A percentile compares a stretch with the other conserved stretches of the same genome.
These are phyloP conservation scores for Ictidomys tridecemlineatus DNA, from an alignment of 2,113 vertebrate genomes.

Conservation along the genomic window DNA sequence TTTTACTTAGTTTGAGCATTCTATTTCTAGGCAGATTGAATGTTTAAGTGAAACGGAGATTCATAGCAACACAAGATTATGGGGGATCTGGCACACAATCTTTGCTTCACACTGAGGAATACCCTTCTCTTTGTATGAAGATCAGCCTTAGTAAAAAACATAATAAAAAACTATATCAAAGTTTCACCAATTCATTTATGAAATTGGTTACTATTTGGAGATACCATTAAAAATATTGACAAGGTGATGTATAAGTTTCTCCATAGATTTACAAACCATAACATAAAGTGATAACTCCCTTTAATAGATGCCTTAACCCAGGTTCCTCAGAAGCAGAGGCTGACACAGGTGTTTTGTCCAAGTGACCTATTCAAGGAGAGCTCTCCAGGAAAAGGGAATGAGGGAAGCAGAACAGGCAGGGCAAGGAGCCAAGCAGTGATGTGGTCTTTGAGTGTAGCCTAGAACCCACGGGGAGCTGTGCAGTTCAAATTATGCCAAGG, in stretches of 20 bases:
- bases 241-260: background rate
- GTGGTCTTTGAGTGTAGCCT: background rate
- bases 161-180: background rate
- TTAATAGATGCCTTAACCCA: background rate
- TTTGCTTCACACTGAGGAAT: background rate
- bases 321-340: background rate
- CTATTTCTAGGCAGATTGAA: conserved; percentile 40
- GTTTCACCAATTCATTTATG: conserved; percentile 39
- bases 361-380: background rate
- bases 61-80: background rate
- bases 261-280: background rate
- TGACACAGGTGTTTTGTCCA: background rate
- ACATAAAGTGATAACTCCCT: background rate
- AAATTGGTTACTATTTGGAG: background rate
- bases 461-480: background rate
- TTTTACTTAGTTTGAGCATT: conserved; percentile 54
- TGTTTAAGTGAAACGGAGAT: conserved; percentile 30
- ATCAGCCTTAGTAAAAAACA: background rate
- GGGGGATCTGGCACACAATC: background rate
- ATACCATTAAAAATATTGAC: background rate
- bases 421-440: background rate
- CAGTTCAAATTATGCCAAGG: fast-evolving
- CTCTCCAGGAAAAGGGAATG: background rate
- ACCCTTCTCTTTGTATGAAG: background rate
- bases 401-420: background rate